Percentiles rank a stretch among this genome's conserved stretches.
Conservation (phyloP, 2,797 vertebrate genomes). For the Aldrovandia affinis region DNA sequence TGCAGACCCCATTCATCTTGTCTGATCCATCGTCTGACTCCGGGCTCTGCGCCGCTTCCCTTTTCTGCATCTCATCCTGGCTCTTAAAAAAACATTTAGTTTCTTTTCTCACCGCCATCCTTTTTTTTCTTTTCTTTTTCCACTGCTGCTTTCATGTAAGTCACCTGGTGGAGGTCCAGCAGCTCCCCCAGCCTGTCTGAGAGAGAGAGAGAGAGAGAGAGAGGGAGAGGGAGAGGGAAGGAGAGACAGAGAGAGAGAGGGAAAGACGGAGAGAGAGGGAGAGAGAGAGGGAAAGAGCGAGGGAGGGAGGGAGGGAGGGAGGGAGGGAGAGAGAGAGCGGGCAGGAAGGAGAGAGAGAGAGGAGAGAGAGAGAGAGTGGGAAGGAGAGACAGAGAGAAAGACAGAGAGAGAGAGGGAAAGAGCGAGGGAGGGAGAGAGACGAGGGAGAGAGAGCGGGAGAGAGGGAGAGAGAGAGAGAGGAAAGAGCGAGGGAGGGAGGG, state of each 20-base stretch:
- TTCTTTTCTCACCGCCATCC: not conserved
- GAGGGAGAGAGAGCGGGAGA: too few relatives aligned
- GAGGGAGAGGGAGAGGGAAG: not conserved
- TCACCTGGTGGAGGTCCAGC: constrained; percentile 24
- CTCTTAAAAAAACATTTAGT: not conserved
- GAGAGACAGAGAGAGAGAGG: too few relatives aligned
- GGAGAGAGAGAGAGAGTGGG: too few relatives aligned
- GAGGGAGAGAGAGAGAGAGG: too few relatives aligned
- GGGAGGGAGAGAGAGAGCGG: too few relatives aligned
- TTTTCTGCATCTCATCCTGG: not conserved
- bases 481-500: too few relatives aligned
- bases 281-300: too few relatives aligned
- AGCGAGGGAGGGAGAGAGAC: too few relatives aligned
- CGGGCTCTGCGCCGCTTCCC: not conserved
- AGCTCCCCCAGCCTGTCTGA: not conserved
- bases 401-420: too few relatives aligned
- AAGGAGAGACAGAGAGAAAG: too few relatives aligned
- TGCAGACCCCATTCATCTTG: not conserved
- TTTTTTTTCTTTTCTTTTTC: constrained; percentile 3
- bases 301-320: too few relatives aligned
- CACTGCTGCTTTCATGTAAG: constrained; percentile 21
- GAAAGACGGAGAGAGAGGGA: not conserved
- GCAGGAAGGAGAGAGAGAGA: too few relatives aligned
- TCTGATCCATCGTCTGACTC: not conserved
- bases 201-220: not conserved